A percentile compares a stretch with the other conserved stretches of the same genome.
These are phyloP conservation scores for Oryzias javanicus DNA, from an alignment of 2,113 vertebrate species.

Conservation along the genomic window DNA sequence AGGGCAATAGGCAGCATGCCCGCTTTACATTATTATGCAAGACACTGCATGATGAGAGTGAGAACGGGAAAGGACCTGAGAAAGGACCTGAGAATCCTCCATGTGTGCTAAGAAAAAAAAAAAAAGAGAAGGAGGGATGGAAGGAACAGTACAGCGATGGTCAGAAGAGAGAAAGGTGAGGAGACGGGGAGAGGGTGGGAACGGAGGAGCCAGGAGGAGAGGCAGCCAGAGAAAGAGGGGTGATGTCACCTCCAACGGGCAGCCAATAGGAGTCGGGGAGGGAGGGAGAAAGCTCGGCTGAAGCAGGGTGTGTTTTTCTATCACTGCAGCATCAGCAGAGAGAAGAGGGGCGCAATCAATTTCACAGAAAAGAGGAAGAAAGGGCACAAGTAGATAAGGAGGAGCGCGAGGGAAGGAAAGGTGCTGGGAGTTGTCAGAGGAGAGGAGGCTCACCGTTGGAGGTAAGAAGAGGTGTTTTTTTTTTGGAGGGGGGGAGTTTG, in stretches of 20 bases:
- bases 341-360: conserved; percentile 73
- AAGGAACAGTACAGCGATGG: conserved; percentile 67
- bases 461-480: conserved; percentile 58
- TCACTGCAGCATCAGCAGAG: conserved; percentile 82
- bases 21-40: conserved; percentile 29
- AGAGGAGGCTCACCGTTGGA: conserved; percentile 42
- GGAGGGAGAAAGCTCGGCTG: conserved; percentile 57
- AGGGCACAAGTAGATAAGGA: conserved; percentile 54
- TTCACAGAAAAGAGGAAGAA: conserved; percentile 65
- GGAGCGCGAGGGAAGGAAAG: conserved; percentile 17
- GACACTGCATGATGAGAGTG: conserved; percentile 27
- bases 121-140: conserved; percentile 19
- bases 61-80: conserved; percentile 17
- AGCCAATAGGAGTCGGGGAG: conserved; percentile 73
- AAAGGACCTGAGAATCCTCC: conserved; percentile 43
- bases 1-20: conserved; percentile 14
- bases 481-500: conserved; percentile 25
- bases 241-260: conserved; percentile 75
- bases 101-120: conserved; percentile 19
- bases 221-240: conserved; percentile 68
- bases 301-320: conserved; percentile 80
- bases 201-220: conserved; percentile 32
- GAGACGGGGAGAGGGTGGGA: conserved; percentile 44
- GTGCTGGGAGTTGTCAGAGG: conserved; percentile 35
- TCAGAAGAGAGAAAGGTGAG: conserved; percentile 58